Evolutionary conservation across 1,140 invertebrate species (phyloP).

Genomic region (Propsilocerus akamusi): DNA sequence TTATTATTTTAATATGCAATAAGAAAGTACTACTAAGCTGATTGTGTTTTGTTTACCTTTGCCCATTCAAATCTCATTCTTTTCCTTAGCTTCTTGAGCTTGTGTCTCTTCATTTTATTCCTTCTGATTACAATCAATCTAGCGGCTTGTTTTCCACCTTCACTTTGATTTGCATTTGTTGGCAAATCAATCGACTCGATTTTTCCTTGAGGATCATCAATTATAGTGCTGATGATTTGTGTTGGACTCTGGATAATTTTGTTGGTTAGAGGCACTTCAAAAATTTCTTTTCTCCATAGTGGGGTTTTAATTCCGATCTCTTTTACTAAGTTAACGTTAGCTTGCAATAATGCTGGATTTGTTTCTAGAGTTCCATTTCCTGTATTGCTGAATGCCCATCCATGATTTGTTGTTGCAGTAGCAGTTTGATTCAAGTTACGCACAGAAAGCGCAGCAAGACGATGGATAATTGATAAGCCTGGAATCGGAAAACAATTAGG

Average conservation of each 20-base stretch:
- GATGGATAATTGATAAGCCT: no score
- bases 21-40: slow-evolving; percentile 6
- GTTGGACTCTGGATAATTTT: background rate
- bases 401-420: no score
- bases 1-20: background rate
- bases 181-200: background rate
- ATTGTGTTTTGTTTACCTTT: no score
- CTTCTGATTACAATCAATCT: slow-evolving; percentile 56
- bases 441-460: no score
- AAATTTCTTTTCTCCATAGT: background rate
- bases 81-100: slow-evolving; percentile 57
- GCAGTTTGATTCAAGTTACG: no score
- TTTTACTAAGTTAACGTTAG: slow-evolving; percentile 7
- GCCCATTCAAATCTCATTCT: slow-evolving; percentile 53
- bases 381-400: no score
- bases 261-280: background rate
- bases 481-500: no score
- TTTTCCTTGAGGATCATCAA: background rate
- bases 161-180: background rate
- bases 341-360: slow-evolving; percentile 4
- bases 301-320: background rate
- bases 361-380: no score
- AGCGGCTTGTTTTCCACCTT: slow-evolving; percentile 42
- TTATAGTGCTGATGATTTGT: background rate
- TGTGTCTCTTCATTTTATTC: slow-evolving; percentile 74